These are phyloP conservation scores for Stylophora pistillata DNA, from an alignment of 64 coral and sea anemone genomes.

Conservation along the genomic window DNA sequence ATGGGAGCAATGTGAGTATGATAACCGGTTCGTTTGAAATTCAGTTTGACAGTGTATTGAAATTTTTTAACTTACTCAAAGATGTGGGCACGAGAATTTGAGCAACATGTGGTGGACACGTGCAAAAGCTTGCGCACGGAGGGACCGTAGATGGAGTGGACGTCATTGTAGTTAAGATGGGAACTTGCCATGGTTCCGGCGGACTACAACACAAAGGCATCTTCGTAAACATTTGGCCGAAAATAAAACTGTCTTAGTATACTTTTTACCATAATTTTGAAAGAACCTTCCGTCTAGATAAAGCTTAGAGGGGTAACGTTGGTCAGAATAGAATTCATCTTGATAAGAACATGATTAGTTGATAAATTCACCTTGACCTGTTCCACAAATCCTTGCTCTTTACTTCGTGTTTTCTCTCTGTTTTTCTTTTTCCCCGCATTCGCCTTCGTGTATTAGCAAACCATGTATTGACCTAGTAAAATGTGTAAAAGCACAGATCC, in stretches of 20 bases:
- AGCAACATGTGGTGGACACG: neutral
- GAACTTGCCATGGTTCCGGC: neutral
- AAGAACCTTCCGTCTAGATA: too few species aligned
- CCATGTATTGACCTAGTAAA: conserved; percentile 21
- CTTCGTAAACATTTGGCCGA: neutral
- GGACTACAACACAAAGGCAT: neutral
- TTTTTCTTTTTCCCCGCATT: neutral
- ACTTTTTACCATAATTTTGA: neutral
- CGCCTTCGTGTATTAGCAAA: conserved; percentile 21
- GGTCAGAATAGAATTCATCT: too few species aligned
- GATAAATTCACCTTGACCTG: conserved; percentile 3
- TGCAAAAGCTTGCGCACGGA: neutral
- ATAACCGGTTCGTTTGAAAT: too few species aligned
- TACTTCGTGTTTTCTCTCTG: neutral
- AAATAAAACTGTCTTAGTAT: neutral
- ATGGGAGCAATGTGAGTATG: too few species aligned
- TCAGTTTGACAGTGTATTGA: neutral
- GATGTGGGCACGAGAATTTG: neutral
- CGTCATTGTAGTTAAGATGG: neutral
- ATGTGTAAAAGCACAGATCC: neutral
- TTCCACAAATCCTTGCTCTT: neutral
- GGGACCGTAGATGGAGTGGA: neutral
- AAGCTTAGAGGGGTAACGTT: too few species aligned
- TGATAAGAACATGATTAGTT: neutral
- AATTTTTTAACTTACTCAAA: neutral